Evolutionary conservation across 1,140 invertebrate genomes (phyloP), one percentile per base, ranked within the genome.

Genomic region (Calycopis cecrops): DNA sequence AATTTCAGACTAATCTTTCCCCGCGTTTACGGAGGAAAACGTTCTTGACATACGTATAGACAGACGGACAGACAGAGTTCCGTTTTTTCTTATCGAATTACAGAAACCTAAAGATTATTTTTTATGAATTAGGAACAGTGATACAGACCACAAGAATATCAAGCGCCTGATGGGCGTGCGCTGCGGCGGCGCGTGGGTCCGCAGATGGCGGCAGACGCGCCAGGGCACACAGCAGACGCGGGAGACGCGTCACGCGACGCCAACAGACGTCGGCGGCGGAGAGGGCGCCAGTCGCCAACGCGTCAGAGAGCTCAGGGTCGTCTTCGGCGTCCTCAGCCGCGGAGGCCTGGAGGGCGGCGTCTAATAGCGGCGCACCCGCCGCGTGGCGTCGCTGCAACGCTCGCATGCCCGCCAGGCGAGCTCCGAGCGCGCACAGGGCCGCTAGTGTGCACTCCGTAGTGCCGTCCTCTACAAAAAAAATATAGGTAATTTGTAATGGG

Each of bases 391-490:
- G 90, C 63, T 93, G 90, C 48, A 96, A 80, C 0, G 92, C 89
- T 9, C 93, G 87, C 3, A 94, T 93, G 11, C 93, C 94, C 6
- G 93, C 89, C 51, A 96, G 89, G 78, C 96, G 96, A 79, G 95
- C 87, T 92, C 94, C 42, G 90, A 88, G 78, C 76, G 92, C 91
- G 77, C 92, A 90, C 57, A 92, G 88, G 92, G 93, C 95, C 4
- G 96, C 66, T 47, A 90, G 89, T 44, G 92, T 90, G 54, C 92
- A 94, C 73, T 94, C 93, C 9, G 55, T 35, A 0, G 91, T 79
- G 64, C 80, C 94, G 89, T 81, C 91, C 88, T 58, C 91, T 84
- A 92, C 92, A 9, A 28, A 3, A 7, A 11, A 21, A 14, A 33
- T 12, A 3, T 4, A 12, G n/a, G 8, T 4, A 9, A 49, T 49